Conservation (phyloP, 2,797 vertebrate species). For the Artibeus lituratus region DNA sequence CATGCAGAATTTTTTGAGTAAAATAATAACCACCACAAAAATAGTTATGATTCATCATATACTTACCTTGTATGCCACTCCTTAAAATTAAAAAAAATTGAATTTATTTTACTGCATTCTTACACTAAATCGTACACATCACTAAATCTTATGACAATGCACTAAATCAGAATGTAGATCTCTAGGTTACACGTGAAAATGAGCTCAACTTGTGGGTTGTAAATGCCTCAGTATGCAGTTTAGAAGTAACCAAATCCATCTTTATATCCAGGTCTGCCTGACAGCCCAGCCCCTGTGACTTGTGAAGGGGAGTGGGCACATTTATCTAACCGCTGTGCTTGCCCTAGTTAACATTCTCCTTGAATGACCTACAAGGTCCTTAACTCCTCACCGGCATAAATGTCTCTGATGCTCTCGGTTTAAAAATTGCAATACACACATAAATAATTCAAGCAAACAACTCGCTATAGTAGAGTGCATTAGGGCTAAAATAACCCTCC, state of each 20-base stretch:
- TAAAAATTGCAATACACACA: conserved; percentile 73
- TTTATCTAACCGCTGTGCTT: conserved; percentile 39
- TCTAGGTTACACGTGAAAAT: background rate
- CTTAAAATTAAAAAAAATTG: background rate
- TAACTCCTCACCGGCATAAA: conserved; percentile 67
- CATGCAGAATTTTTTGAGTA: background rate
- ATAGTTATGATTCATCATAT: background rate
- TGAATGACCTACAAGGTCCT: conserved; percentile 58
- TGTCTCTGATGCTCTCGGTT: conserved; percentile 67
- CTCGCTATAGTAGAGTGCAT: conserved; percentile 71
- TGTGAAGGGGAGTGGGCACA: conserved; percentile 13
- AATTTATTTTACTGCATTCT: background rate
- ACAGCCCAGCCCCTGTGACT: conserved; percentile 17
- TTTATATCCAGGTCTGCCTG: background rate
- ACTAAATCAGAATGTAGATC: background rate
- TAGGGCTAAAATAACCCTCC: conserved; percentile 73
- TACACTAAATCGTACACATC: background rate
- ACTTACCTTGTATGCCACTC: background rate
- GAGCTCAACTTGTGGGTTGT: background rate
- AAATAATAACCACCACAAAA: background rate
- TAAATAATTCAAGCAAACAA: conserved; percentile 77
- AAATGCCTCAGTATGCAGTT: background rate
- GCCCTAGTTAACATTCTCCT: conserved; percentile 73
- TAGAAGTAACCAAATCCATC: conserved; percentile 3
- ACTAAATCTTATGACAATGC: background rate